Evolutionary conservation across 2,888 invertebrate species (phyloP).

Genomic region (Eudemis profundana): DNA sequence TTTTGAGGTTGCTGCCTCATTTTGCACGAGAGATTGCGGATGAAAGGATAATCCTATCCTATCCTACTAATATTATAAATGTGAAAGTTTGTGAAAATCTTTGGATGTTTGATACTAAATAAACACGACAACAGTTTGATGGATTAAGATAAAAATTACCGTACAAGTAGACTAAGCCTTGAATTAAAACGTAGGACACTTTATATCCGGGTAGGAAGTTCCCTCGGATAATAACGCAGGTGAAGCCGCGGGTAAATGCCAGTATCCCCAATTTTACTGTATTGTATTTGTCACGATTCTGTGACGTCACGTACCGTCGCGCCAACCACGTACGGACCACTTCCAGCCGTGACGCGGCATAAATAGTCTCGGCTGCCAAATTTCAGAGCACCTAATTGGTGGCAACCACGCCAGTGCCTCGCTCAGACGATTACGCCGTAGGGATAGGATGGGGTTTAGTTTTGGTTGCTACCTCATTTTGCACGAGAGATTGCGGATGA

Average conservation of each 20-base stretch:
- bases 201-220: too few relatives aligned
- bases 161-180: too few relatives aligned
- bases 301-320: background rate
- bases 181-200: too few relatives aligned
- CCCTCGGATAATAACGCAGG: too few relatives aligned
- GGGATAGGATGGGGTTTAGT: slow-evolving; percentile 6
- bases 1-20: slow-evolving; percentile 3
- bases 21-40: background rate
- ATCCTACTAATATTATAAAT: background rate
- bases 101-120: too few relatives aligned
- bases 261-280: too few relatives aligned
- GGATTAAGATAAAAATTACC: too few relatives aligned
- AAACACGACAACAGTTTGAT: too few relatives aligned
- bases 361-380: slow-evolving; percentile 40
- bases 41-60: background rate
- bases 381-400: slow-evolving; percentile 35
- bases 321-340: background rate
- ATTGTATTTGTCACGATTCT: background rate
- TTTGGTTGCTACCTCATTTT: background rate
- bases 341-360: slow-evolving; percentile 26
- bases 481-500: background rate
- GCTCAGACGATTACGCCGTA: slow-evolving; percentile 17
- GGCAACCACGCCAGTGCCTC: slow-evolving; percentile 34
- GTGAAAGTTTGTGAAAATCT: background rate
- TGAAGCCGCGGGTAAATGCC: too few relatives aligned